phyloP scores from a whole-genome alignment of 2,113 vertebrate genomes.

The Charina bottae region DNA sequence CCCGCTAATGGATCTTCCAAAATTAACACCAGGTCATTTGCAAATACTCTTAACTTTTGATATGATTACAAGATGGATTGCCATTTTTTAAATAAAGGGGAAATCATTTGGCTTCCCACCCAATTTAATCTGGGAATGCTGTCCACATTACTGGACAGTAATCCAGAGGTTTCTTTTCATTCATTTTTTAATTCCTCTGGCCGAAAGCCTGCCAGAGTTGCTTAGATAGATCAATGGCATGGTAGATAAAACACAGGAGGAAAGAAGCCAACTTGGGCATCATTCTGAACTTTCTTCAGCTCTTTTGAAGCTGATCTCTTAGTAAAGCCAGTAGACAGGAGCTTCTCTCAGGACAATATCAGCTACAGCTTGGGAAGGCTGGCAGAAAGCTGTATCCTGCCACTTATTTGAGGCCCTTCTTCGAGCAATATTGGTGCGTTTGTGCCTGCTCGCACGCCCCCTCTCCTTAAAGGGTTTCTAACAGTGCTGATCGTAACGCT shows the following conservation, averaged over 20 bases:
- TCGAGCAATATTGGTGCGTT: not conserved
- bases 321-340: not conserved
- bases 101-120: not conserved
- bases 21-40: no score
- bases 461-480: not conserved
- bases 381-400: no score
- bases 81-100: no score
- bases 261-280: not conserved
- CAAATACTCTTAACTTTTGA: no score
- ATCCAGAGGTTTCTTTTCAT: not conserved
- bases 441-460: not conserved
- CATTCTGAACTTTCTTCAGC: not conserved
- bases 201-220: not conserved
- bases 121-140: not conserved
- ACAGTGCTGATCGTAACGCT: not conserved
- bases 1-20: no score
- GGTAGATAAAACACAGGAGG: not conserved
- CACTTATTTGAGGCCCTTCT: not conserved
- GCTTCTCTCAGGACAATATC: not conserved
- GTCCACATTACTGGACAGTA: not conserved
- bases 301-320: not conserved
- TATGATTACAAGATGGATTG: no score
- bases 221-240: no score
- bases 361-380: not conserved
- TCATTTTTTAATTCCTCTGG: not conserved